Conservation (phyloP, 2,888 invertebrate genomes). For the Nematopogon swammerdamellus region DNA sequence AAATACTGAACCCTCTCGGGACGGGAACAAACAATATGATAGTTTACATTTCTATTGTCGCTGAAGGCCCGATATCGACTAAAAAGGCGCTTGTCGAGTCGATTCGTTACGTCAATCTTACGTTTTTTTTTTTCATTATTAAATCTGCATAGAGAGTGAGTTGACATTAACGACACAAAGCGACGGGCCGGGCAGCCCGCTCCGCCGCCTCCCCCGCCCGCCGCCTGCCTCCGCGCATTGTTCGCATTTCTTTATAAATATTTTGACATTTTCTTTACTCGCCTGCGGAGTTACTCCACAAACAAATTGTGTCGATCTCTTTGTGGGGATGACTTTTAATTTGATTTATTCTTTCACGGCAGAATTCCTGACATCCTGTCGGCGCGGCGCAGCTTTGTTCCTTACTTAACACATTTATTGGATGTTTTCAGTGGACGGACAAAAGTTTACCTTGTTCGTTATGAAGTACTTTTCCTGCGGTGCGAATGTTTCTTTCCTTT, state of each 20-base stretch:
- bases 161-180: conserved; percentile 44
- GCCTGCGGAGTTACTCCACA: conserved; percentile 41
- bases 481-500: conserved; percentile 22
- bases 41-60: not conserved
- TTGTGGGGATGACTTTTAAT: conserved; percentile 45
- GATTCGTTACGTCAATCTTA: conserved; percentile 55
- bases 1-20: not conserved
- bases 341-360: conserved; percentile 51
- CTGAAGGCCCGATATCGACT: conserved; percentile 18
- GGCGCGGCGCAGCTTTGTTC: conserved; percentile 38
- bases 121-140: conserved; percentile 37
- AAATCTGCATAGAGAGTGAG: conserved; percentile 50
- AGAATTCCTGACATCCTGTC: conserved; percentile 43
- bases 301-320: conserved; percentile 46
- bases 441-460: not conserved
- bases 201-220: conserved; percentile 1
- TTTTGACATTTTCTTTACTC: conserved; percentile 54
- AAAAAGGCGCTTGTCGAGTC: conserved; percentile 32
- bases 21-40: not conserved
- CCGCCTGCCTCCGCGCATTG: conserved; percentile 22
- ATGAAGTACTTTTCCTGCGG: conserved; percentile 5
- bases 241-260: conserved; percentile 52
- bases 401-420: conserved; percentile 47
- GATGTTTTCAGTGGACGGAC: conserved; percentile 27
- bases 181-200: conserved; percentile 29